Evolutionary conservation across 2,797 vertebrate species (phyloP).

Genomic region (Toxotes lorentzi): DNA sequence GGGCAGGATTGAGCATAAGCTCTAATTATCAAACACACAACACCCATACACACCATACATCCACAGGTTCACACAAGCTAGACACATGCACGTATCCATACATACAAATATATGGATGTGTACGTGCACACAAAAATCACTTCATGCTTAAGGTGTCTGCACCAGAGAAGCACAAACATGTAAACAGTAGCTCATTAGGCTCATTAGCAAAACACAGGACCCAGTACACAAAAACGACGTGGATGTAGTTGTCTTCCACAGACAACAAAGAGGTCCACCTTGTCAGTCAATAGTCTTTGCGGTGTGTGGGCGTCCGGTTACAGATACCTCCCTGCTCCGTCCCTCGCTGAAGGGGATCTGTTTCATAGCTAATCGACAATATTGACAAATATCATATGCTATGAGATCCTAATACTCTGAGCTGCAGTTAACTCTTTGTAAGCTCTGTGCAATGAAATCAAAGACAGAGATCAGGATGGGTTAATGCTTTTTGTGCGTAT

Average conservation of each 20-base stretch:
- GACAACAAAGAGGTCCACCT: conserved; percentile 71
- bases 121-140: conserved; percentile 29
- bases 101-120: background rate
- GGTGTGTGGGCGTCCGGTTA: conserved; percentile 74
- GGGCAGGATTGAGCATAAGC: conserved; percentile 11
- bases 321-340: conserved; percentile 66
- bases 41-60: background rate
- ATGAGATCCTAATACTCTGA: conserved; percentile 46
- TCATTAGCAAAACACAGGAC: conserved; percentile 62
- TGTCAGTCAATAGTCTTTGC: conserved; percentile 69
- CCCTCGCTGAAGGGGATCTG: conserved; percentile 75
- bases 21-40: conserved; percentile 20
- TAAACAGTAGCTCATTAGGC: conserved; percentile 69
- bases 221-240: background rate
- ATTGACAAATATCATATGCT: conserved; percentile 82
- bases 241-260: conserved; percentile 22
- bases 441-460: conserved; percentile 1
- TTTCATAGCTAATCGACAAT: conserved; percentile 82
- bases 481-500: background rate
- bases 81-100: conserved; percentile 13
- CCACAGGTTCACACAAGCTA: conserved; percentile 20
- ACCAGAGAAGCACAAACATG: conserved; percentile 48
- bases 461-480: background rate
- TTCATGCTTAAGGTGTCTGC: conserved; percentile 59
- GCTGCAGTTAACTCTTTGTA: conserved; percentile 66